phyloP scores from a whole-genome alignment of 1,140 invertebrate genomes.

The Diploscapter pachys region DNA sequence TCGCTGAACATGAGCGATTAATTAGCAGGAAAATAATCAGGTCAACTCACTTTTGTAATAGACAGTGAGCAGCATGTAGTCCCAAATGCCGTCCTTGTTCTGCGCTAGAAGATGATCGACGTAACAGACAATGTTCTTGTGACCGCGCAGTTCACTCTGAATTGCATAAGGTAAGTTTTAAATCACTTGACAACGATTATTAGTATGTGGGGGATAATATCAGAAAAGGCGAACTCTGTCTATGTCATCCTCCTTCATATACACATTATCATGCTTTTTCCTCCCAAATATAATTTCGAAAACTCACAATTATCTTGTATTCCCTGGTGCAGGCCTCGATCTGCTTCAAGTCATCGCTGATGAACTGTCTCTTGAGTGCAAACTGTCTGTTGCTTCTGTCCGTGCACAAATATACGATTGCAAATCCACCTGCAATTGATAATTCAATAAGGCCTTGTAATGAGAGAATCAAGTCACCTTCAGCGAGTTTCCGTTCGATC shows the following conservation, averaged over 20 bases:
- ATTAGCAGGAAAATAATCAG: not conserved
- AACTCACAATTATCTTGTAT: constrained; percentile 52
- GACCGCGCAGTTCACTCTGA: constrained; percentile 77
- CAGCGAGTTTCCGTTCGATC: constrained; percentile 54
- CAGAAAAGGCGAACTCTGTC: too few species aligned
- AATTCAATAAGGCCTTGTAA: constrained; percentile 7
- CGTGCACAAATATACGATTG: constrained; percentile 54
- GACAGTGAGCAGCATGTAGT: constrained; percentile 86
- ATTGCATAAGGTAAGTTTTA: constrained; percentile 11
- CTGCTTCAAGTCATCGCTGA: constrained; percentile 53
- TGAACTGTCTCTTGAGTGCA: constrained; percentile 55
- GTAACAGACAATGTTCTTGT: constrained; percentile 88
- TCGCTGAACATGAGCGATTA: constrained; percentile 54
- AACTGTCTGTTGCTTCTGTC: constrained; percentile 55
- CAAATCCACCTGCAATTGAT: constrained; percentile 50
- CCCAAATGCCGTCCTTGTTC: constrained; percentile 78
- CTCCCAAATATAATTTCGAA: too few species aligned
- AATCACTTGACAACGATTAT: too few species aligned
- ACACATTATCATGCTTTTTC: too few species aligned
- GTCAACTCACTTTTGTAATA: constrained; percentile 73
- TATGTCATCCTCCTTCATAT: too few species aligned
- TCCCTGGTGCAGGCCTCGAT: constrained; percentile 56
- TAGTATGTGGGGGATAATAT: too few species aligned
- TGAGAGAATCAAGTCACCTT: constrained; percentile 42
- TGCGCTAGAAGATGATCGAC: constrained; percentile 80